A percentile compares a stretch with the other conserved stretches of the same genome.
phyloP scores from a whole-genome alignment of 2,797 vertebrate species.

The Siniperca undulata region DNA sequence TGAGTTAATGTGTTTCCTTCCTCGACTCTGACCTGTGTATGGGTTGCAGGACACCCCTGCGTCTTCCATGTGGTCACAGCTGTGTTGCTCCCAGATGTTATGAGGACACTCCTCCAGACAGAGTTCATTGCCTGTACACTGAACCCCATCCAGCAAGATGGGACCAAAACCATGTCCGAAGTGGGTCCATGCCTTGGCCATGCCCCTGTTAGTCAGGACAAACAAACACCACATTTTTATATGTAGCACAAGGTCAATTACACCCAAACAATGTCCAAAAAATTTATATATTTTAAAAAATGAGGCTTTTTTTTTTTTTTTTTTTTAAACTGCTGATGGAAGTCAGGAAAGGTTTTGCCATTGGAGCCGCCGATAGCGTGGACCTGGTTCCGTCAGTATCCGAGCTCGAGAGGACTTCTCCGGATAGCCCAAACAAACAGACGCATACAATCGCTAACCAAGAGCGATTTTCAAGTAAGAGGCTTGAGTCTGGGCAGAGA shows the following conservation, averaged over 20 bases:
- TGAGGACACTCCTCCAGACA: conserved; percentile 91
- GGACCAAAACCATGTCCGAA: conserved; percentile 87
- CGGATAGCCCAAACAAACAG: too few relatives aligned
- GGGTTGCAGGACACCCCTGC: conserved; percentile 89
- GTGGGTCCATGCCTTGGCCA: conserved; percentile 86
- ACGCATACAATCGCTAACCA: too few relatives aligned
- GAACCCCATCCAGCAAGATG: conserved; percentile 88
- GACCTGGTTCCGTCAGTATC: too few relatives aligned
- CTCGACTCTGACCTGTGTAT: conserved; percentile 76
- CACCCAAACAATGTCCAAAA: not conserved
- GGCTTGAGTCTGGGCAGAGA: too few relatives aligned
- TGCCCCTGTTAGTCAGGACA: conserved; percentile 78
- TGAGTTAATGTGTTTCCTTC: not conserved
- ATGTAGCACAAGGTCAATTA: not conserved
- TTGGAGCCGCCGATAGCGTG: too few relatives aligned
- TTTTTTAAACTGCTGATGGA: too few relatives aligned
- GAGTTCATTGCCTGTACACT: conserved; percentile 90
- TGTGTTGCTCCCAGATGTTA: conserved; percentile 89
- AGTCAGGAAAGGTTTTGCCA: too few relatives aligned
- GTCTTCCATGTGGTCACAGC: conserved; percentile 91
- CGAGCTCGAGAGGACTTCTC: too few relatives aligned
- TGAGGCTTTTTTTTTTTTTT: too few relatives aligned
- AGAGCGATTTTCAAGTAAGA: too few relatives aligned
- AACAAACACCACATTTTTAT: not conserved
- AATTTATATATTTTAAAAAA: not conserved